Evolutionary conservation across 2,888 invertebrate genomes (phyloP), one percentile per base, ranked within the genome.

Genomic region (Drosophila formosana): DNA sequence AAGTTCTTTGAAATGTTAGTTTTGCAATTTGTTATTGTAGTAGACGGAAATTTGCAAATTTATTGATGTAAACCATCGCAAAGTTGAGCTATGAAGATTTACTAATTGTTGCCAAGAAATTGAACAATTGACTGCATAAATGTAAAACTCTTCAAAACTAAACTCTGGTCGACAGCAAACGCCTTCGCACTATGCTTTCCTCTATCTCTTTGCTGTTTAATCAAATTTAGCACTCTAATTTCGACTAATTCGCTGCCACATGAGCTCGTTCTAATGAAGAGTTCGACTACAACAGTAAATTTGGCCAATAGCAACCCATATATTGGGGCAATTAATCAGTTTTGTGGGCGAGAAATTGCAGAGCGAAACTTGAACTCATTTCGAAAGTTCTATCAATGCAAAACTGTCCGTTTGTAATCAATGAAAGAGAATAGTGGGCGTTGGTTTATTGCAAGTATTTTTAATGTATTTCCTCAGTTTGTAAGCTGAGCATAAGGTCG

Each of bases 341-440:
- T 34, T 45, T 46, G 45, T 45, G 55, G 25, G 25, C 45, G 25
- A 32, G 23, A 55, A 45, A 45, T 25, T 45, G 8, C 9, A 25
- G 8, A 32, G 30, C 4, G 8, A 4, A 32, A 30, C 7, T 30
- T 18, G 18, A 41, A 11, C 18, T 3, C 13, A n/a, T 34, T 25
- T 4, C 18, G 9, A 5, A 18, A 1, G 11, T 18, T 6, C 30
- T 30, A 11, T 30, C 11, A 8, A 30, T 32, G 1, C 0, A n/a
- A 18, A 43, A 41, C 28, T 41, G 13, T 41, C 11, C 5, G 18
- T 13, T 53, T 18, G 7, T 23, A 37, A 23, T 28, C 7, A 4
- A 23, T 30, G 30, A 13, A 34, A 34, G 11, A 34, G 9, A 9
- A 2, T 9, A 34, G 2, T 5, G 6, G 4, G 39, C 3, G 9